Evolutionary conservation across 2,797 vertebrate genomes (phyloP), one percentile per base, ranked within the genome.

Genomic region (Coilia nasus): DNA sequence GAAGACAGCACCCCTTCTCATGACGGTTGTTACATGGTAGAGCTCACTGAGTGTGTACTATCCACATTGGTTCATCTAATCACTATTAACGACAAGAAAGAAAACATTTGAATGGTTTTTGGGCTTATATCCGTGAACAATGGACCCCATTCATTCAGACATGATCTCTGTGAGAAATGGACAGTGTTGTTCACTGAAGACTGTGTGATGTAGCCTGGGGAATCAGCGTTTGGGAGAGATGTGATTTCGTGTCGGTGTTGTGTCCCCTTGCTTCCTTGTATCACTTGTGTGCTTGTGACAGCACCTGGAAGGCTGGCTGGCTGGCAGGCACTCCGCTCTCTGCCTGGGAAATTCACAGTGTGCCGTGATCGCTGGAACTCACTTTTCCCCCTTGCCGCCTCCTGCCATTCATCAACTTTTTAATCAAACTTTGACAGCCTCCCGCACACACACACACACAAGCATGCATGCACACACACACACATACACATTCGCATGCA

Each of bases 401-500:
- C 50, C 14, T 9, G 31, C 54, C 87, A 86, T 87, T 87, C 35
- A 86, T 86, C 83, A 87, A 59, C 41, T 88, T 75, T 57, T 83
- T 83, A 86, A 85, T 87, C 82, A 86, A 85, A 67, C 46, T 86
- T 64, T 80, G 83, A 86, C 85, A 86, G 81, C n/a, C 44, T 85
- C 75, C 75, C 75, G 5, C 35, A 56, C 64, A 62, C 85, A 5
- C 35, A 41, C 35, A 5, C 35, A 41, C 35, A 5, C 35, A 41
- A 2, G 35, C 35, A 41, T 2, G 35, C 35, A 41, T 2, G 35
- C 35, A 41, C 35, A 41, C 35, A 2, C 35, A 41, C 35, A 41
- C 5, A 5, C 35, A 41, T 5, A 5, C 35, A 41, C 35, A 41
- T 5, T 41, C 35, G 5, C 35, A 41, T 54, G 7, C 50, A 54